Percentiles rank a stretch among this genome's conserved stretches.
Conservation (phyloP, 2,797 vertebrate species). For the Rhinogobio ventralis region DNA sequence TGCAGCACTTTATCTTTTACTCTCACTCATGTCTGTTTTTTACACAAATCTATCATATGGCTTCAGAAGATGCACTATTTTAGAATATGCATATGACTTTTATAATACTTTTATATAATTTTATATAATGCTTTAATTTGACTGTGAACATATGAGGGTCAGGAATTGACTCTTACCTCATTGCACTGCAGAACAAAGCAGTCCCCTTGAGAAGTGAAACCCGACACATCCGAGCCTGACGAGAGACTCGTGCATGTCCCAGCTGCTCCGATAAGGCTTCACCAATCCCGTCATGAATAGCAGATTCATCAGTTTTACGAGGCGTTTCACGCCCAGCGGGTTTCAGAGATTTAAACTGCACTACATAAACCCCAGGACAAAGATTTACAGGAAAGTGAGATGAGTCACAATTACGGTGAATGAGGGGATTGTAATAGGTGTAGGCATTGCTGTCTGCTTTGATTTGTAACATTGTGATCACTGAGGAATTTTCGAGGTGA, state of each 20-base stretch:
- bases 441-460: constrained; percentile 29
- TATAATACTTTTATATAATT: no score
- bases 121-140: no score
- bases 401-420: constrained; percentile 31
- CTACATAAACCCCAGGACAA: constrained; percentile 32
- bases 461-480: constrained; percentile 36
- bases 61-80: not conserved
- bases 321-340: constrained; percentile 11
- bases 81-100: not conserved
- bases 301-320: constrained; percentile 32
- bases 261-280: constrained; percentile 5
- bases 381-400: constrained; percentile 43
- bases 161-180: not conserved
- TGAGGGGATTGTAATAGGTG: constrained; percentile 28
- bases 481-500: constrained; percentile 29
- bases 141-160: not conserved
- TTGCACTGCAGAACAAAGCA: not conserved
- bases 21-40: not conserved
- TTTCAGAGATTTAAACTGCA: constrained; percentile 37
- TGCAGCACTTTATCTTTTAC: not conserved
- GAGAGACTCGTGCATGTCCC: not conserved
- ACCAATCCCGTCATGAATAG: constrained; percentile 28
- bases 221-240: constrained; percentile 1
- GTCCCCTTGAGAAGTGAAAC: constrained; percentile 18
- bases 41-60: not conserved